Conservation (phyloP, 2,113 vertebrate genomes). For the Ifrita kowaldi region DNA sequence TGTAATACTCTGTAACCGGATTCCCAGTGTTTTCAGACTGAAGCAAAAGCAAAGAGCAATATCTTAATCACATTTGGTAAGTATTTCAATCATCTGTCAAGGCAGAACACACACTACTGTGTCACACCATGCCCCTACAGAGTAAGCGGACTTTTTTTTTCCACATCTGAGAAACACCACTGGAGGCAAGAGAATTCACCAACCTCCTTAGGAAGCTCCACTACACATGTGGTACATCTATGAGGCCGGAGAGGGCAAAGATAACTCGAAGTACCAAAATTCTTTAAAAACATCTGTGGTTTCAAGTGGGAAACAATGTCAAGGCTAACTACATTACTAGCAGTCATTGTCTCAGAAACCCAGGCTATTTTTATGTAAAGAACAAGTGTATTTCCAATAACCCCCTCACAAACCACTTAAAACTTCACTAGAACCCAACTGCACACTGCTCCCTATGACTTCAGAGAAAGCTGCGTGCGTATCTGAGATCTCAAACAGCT, state of each 20-base stretch:
- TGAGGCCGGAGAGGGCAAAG: background rate
- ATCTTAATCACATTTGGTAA: background rate
- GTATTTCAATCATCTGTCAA: background rate
- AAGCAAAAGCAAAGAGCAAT: background rate
- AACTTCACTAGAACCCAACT: background rate
- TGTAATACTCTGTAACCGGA: background rate
- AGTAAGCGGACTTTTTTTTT: background rate
- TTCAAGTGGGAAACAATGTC: background rate
- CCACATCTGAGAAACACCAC: background rate
- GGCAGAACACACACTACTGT: background rate
- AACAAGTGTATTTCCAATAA: background rate
- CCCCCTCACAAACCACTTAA: background rate
- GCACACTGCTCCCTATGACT: background rate
- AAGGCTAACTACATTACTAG: background rate
- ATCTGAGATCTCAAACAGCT: background rate
- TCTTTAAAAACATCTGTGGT: background rate
- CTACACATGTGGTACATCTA: fast-evolving
- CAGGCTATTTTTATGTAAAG: background rate
- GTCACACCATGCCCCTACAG: background rate
- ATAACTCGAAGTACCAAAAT: background rate
- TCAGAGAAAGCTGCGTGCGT: background rate
- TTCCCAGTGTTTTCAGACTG: background rate
- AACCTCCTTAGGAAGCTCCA: background rate
- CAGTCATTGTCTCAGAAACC: background rate
- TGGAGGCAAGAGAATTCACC: background rate